Percentiles rank a stretch among this genome's conserved stretches.
These are phyloP conservation scores for human DNA, from an alignment of 2,113 vertebrate species.

Conservation along the genomic window DNA sequence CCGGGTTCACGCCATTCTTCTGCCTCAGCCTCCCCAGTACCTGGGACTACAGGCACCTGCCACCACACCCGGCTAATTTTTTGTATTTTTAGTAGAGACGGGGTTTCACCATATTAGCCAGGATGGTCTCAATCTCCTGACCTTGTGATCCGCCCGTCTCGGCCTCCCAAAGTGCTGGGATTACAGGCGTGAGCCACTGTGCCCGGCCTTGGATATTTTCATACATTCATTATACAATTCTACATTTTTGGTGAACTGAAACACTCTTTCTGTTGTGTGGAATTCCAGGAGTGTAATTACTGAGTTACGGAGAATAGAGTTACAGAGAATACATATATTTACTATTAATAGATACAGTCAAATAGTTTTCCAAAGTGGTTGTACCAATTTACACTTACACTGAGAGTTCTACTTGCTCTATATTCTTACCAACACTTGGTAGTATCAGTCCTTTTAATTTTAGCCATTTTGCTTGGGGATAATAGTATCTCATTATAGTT, in stretches of 20 bases:
- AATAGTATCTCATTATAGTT: not conserved
- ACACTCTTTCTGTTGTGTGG: not conserved
- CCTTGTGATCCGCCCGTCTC: too few relatives aligned
- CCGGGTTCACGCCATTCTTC: too few relatives aligned
- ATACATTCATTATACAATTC: not conserved
- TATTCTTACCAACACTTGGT: not conserved
- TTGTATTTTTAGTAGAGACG: too few relatives aligned
- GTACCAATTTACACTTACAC: not conserved
- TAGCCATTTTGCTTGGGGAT: not conserved
- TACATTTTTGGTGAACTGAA: not conserved
- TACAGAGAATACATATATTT: not conserved
- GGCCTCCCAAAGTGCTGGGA: too few relatives aligned
- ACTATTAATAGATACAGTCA: not conserved
- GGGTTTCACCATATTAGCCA: too few relatives aligned
- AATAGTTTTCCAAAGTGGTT: constrained; percentile 8
- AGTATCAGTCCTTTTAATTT: not conserved
- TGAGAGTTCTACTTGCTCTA: not conserved
- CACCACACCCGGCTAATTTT: too few relatives aligned
- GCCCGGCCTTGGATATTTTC: not conserved
- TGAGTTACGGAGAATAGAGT: not conserved
- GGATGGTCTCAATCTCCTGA: too few relatives aligned
- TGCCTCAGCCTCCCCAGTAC: too few relatives aligned
- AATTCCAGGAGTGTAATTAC: not conserved
- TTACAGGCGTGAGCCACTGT: too few relatives aligned
- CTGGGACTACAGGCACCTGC: too few relatives aligned